Evolutionary conservation across 1,140 invertebrate species (phyloP).

Genomic region (Heterodera schachtii): DNA sequence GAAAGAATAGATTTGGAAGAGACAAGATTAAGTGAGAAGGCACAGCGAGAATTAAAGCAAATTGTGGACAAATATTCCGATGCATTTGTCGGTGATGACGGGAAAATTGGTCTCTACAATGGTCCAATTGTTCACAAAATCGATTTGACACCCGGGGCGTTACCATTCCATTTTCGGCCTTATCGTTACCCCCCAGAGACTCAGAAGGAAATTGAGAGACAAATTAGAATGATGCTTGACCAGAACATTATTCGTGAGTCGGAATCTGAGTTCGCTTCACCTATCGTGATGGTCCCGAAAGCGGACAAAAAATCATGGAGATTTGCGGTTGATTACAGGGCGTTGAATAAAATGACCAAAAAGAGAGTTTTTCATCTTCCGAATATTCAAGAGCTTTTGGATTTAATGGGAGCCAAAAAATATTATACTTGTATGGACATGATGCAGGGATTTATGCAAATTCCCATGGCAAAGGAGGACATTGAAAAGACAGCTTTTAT

Average conservation of each 20-base stretch:
- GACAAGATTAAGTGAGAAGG: neutral
- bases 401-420: too few relatives aligned
- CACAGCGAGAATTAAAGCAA: neutral
- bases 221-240: too few relatives aligned
- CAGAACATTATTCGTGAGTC: too few relatives aligned
- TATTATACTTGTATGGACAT: neutral
- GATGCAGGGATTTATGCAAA: too few relatives aligned
- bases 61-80: neutral
- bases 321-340: constrained; percentile 1
- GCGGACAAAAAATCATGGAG: too few relatives aligned
- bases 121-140: constrained; percentile 5
- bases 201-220: too few relatives aligned
- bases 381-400: constrained; percentile 1
- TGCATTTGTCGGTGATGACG: neutral
- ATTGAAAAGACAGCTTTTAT: too few relatives aligned
- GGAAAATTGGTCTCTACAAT: neutral
- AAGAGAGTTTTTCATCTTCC: constrained; percentile 11
- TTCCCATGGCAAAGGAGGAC: too few relatives aligned
- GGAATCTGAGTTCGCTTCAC: too few relatives aligned
- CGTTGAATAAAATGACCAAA: too few relatives aligned
- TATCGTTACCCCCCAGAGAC: too few relatives aligned
- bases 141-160: neutral
- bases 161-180: neutral
- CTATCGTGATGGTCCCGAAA: too few relatives aligned
- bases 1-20: neutral